These are phyloP conservation scores for Oceanodroma tethys DNA, from an alignment of 2,113 vertebrate genomes.

Conservation along the genomic window DNA sequence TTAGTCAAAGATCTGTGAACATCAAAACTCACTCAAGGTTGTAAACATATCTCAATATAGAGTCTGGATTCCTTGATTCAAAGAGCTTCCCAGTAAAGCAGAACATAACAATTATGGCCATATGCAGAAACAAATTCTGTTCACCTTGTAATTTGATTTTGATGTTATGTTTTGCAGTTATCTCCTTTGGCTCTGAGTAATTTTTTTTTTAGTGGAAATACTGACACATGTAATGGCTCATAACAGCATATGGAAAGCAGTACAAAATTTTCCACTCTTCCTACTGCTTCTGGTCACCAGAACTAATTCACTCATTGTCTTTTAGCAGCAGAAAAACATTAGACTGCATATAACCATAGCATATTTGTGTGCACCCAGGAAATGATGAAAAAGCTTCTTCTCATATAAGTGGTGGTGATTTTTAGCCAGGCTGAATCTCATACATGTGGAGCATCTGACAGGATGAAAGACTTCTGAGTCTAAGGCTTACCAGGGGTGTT, in stretches of 20 bases:
- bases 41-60: background rate
- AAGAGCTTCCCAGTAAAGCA: background rate
- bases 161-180: background rate
- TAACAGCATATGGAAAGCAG: background rate
- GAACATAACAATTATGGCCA: background rate
- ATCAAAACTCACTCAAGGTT: background rate
- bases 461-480: background rate
- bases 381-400: background rate
- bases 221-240: background rate
- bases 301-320: background rate
- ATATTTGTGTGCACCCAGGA: background rate
- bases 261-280: background rate
- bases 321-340: background rate
- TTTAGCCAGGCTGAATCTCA: background rate
- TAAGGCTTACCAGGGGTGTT: background rate
- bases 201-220: background rate
- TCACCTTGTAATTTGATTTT: conserved; percentile 43
- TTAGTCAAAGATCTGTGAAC: background rate
- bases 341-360: background rate
- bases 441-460: background rate
- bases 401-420: background rate
- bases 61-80: background rate
- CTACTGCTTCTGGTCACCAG: background rate
- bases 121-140: background rate
- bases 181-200: background rate